These are phyloP conservation scores for Syngnathus scovelli DNA, from an alignment of 2,113 vertebrate genomes.

Conservation along the genomic window DNA sequence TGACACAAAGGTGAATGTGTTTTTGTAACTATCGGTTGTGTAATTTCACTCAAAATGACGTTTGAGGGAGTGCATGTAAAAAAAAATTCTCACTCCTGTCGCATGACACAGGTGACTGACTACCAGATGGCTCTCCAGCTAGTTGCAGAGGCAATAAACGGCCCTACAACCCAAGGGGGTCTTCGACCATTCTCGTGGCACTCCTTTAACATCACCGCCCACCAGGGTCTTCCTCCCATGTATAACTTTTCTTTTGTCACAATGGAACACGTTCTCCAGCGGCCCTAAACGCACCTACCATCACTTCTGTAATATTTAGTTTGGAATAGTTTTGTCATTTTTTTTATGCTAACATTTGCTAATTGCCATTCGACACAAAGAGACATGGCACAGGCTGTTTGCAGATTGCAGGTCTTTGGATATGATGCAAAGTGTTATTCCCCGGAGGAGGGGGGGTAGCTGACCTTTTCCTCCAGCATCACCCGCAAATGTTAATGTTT, in stretches of 20 bases:
- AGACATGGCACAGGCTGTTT: not conserved
- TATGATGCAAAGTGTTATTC: not conserved
- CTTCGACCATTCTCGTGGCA: slow-evolving; percentile 80
- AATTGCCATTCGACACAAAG: not conserved
- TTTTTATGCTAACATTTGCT: not conserved
- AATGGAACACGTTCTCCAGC: slow-evolving; percentile 71
- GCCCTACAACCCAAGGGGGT: slow-evolving; percentile 77
- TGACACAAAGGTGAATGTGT: slow-evolving; percentile 78
- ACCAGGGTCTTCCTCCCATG: slow-evolving; percentile 74
- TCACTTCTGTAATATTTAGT: not conserved
- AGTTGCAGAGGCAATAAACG: slow-evolving; percentile 76
- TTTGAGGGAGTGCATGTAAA: not conserved
- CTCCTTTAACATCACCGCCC: slow-evolving; percentile 76
- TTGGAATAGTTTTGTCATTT: not conserved
- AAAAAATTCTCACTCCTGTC: slow-evolving; percentile 5
- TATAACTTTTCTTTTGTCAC: slow-evolving; percentile 79
- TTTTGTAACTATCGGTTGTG: not conserved
- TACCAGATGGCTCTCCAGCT: slow-evolving; percentile 74
- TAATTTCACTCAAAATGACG: not conserved
- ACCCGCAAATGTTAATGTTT: slow-evolving; percentile 6
- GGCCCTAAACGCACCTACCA: slow-evolving; percentile 32
- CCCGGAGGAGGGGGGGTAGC: not conserved
- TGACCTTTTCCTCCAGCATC: slow-evolving; percentile 10
- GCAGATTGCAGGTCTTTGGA: not conserved
- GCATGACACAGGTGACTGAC: slow-evolving; percentile 75